phyloP scores from a whole-genome alignment of 2,797 vertebrate species.

The Trachops cirrhosus region DNA sequence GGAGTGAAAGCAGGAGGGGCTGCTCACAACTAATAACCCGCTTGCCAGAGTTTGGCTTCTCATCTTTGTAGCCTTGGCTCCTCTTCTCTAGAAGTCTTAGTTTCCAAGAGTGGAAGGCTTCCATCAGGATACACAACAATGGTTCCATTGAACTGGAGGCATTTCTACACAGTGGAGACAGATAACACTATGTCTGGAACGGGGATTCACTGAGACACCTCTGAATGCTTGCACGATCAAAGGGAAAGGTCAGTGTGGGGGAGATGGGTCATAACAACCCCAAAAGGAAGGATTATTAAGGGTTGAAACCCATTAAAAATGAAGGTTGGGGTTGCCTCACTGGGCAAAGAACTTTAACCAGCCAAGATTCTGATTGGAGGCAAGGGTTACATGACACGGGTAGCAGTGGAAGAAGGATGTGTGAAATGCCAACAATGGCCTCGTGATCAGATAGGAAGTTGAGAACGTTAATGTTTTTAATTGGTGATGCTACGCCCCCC shows the following conservation, averaged over 20 bases:
- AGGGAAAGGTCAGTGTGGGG: not conserved
- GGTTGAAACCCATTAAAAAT: not conserved
- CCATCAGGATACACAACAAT: not conserved
- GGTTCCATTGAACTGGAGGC: not conserved
- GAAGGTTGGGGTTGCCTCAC: not conserved
- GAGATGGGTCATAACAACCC: not conserved
- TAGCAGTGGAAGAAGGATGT: not conserved
- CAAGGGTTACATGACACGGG: not conserved
- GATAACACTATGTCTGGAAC: not conserved
- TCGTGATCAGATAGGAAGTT: not conserved
- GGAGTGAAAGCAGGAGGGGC: not conserved
- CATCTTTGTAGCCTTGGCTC: not conserved
- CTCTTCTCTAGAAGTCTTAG: not conserved
- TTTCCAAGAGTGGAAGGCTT: not conserved
- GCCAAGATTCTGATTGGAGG: not conserved
- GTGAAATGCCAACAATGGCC: not conserved
- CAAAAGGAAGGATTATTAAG: not conserved
- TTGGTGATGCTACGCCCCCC: not conserved
- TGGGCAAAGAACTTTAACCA: not conserved
- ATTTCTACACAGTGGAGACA: not conserved
- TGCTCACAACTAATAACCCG: not conserved
- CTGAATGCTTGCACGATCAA: not conserved
- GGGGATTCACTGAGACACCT: not conserved
- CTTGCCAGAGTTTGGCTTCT: not conserved
- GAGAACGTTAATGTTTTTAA: not conserved